Evolutionary conservation across 35 echinoderm and acorn worm genomes (phyloP).

Genomic region (Antedon bifida): DNA sequence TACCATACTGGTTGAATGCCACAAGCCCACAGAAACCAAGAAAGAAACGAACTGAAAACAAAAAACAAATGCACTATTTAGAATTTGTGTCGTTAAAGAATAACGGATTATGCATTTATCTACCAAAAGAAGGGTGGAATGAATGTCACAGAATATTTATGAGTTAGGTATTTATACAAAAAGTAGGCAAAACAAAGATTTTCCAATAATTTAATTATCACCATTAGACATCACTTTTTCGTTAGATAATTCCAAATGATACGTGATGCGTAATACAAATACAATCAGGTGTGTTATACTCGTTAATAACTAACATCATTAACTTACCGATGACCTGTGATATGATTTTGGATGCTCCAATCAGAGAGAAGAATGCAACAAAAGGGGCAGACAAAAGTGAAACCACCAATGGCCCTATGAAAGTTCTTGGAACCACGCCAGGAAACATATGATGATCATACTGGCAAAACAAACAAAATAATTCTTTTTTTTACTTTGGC

Average conservation of each 20-base stretch:
- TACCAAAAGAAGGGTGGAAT: no score
- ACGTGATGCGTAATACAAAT: no score
- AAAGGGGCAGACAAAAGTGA: constrained; percentile 55
- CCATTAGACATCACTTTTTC: no score
- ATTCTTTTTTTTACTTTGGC: no score
- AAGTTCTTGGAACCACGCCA: constrained; percentile 86
- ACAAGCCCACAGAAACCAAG: constrained; percentile 52
- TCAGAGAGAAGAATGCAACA: constrained; percentile 25
- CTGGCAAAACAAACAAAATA: constrained; percentile 20
- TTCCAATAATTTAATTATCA: no score
- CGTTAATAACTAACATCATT: not conserved
- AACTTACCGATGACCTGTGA: constrained; percentile 81
- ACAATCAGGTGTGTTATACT: no score
- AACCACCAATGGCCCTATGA: constrained; percentile 77
- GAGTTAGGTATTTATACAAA: no score
- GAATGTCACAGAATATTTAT: no score
- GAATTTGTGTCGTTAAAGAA: no score
- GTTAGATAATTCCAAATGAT: no score
- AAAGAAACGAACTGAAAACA: constrained; percentile 52
- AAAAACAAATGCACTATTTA: not conserved
- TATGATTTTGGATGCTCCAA: constrained; percentile 37
- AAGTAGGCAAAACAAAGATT: no score
- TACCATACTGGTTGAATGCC: constrained; percentile 38
- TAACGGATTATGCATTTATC: no score
- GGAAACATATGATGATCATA: constrained; percentile 93